Base-by-base conservation (phyloP, 2,113 vertebrate genomes). In the Hypocryptadius cinnamomeus region DNA sequence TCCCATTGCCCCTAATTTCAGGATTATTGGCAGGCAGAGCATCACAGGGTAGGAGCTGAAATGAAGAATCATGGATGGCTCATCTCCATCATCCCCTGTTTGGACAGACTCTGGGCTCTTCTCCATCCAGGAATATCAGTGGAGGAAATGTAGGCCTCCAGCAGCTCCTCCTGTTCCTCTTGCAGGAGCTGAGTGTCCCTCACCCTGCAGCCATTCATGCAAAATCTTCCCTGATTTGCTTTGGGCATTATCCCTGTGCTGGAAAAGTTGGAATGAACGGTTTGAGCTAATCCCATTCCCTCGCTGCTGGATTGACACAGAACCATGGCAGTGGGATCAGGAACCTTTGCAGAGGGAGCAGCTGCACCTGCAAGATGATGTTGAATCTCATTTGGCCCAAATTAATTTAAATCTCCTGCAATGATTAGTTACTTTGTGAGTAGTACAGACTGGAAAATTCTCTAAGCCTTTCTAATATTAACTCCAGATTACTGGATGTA, bases 401-500 rank as follows among this genome's bases (percentile, higher is more conserved):
- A 96, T 94, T 80, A 94, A 96, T 95, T 95, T 91, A 73, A 93
- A 90, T 80, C 79, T 87, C 79, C 86, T 39, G 16, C 63, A 59
- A 33, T 91, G 64, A 79, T 95, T 94, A 91, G 91, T 79, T 93
- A 91, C 72, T 95, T 78, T 61, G 56, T 66, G 76, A 71, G 56
- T 27, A 18, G 61, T 25, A 22, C 3, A 39, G 51, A 24, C 85
- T 93, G 91, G 84, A 91, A 93, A 91, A 82, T 85, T 94, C 70
- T n/a, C 14, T 69, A 30, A 93, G 70, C 66, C 53, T 93, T 57
- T 92, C 79, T 80, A 57, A 90, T 93, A 93, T 93, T 57, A 94
- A 80, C 87, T 92, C 71, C 81, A 91, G 84, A 82, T 94, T 83
- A 90, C 42, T 54, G 85, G 23, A 42, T 91, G 57, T 82, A 95